Percentiles rank a stretch among this genome's conserved stretches.
Conservation (phyloP, 2,888 invertebrate genomes). For the Alitta virens region DNA sequence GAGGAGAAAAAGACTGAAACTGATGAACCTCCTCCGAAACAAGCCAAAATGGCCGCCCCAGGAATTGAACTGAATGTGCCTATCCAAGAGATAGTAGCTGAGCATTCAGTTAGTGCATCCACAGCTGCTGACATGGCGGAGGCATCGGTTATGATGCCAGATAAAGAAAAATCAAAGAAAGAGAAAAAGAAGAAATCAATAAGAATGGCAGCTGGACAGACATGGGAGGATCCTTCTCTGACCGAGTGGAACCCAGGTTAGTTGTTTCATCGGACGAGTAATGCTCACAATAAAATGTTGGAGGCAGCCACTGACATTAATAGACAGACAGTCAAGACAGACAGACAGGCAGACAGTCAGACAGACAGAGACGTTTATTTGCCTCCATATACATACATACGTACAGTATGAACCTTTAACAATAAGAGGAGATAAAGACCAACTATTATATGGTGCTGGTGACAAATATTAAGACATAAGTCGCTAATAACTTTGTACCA, state of each 20-base stretch:
- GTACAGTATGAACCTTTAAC: too few relatives aligned
- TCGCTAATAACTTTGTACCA: too few relatives aligned
- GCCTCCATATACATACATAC: too few relatives aligned
- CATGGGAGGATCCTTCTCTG: conserved; percentile 94
- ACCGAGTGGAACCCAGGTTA: conserved; percentile 89
- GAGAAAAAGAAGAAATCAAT: conserved; percentile 73
- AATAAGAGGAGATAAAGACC: too few relatives aligned
- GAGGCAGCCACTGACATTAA: too few relatives aligned
- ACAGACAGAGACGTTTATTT: too few relatives aligned
- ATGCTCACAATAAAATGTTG: too few relatives aligned
- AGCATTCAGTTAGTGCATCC: background rate
- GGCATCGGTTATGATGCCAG: background rate
- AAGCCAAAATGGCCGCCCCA: background rate
- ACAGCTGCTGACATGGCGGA: background rate
- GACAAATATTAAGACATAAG: too few relatives aligned
- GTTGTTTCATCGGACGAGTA: too few relatives aligned
- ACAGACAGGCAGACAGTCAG: too few relatives aligned
- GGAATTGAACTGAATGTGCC: conserved; percentile 21
- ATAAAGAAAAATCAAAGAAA: conserved; percentile 54
- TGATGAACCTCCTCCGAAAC: background rate
- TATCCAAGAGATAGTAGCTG: conserved; percentile 12
- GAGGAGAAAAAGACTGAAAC: background rate
- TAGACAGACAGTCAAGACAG: too few relatives aligned
- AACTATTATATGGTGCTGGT: too few relatives aligned
- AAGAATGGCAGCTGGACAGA: conserved; percentile 87